phyloP scores from a whole-genome alignment of 2,888 invertebrate genomes.

The Laothoe populi region DNA sequence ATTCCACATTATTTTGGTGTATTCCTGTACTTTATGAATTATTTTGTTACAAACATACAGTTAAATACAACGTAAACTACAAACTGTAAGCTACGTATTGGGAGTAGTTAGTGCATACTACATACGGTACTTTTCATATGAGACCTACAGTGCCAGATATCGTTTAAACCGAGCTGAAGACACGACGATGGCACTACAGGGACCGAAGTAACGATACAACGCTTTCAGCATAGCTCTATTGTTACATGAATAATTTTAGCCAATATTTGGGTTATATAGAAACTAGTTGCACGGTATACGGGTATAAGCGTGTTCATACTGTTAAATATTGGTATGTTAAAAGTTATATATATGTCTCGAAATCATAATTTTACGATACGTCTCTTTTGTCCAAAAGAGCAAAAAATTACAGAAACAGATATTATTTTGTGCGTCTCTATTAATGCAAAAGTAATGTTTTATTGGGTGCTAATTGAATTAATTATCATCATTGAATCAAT shows the following conservation, averaged over 20 bases:
- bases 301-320: neutral
- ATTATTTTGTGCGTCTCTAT: too few species aligned
- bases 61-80: conserved; percentile 30
- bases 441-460: too few species aligned
- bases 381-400: too few species aligned
- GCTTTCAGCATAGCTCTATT: conserved; percentile 14
- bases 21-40: neutral
- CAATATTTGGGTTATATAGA: conserved; percentile 7
- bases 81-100: conserved; percentile 51
- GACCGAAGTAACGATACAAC: conserved; percentile 25
- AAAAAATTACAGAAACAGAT: too few species aligned
- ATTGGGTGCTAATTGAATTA: too few species aligned
- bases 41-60: neutral
- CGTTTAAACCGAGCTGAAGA: conserved; percentile 57
- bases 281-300: neutral
- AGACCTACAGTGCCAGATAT: conserved; percentile 56
- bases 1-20: neutral
- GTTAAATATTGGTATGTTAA: neutral
- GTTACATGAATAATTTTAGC: conserved; percentile 19
- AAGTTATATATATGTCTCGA: neutral
- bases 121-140: conserved; percentile 51
- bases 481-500: too few species aligned
- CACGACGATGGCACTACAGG: conserved; percentile 35
- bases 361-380: too few species aligned
- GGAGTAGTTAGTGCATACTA: conserved; percentile 46